A percentile compares a stretch with the other conserved stretches of the same genome.
Evolutionary conservation across 2,888 invertebrate genomes (phyloP).

Genomic region (Pseudococcus viburni): DNA sequence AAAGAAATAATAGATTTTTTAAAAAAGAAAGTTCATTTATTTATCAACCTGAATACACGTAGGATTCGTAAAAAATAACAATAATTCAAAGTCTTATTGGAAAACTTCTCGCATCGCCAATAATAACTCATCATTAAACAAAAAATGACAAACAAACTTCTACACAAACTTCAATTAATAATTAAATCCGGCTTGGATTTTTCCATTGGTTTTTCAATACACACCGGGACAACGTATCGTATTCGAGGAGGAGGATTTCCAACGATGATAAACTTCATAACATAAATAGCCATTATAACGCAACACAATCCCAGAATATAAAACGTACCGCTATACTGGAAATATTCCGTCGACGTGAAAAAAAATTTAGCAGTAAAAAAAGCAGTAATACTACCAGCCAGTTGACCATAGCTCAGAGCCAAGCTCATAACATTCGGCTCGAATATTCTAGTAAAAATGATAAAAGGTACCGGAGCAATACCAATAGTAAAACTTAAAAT

Average conservation of each 20-base stretch:
- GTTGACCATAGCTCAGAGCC: constrained; percentile 16
- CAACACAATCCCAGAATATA: neutral
- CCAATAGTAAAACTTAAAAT: constrained; percentile 53
- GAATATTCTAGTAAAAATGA: constrained; percentile 40
- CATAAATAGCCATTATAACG: constrained; percentile 32
- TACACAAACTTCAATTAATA: neutral
- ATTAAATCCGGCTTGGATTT: neutral
- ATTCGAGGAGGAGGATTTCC: neutral
- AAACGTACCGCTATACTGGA: constrained; percentile 26
- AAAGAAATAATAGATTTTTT: no score
- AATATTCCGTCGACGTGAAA: neutral
- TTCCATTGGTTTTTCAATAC: neutral
- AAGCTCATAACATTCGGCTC: constrained; percentile 10
- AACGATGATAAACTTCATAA: neutral
- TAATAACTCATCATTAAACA: neutral
- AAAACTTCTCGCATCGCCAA: neutral
- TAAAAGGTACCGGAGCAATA: constrained; percentile 45
- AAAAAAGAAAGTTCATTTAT: neutral
- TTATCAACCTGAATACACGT: neutral
- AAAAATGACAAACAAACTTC: neutral
- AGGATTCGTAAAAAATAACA: neutral
- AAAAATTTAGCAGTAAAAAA: constrained; percentile 49
- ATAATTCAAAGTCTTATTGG: neutral
- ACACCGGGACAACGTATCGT: neutral
- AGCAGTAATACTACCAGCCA: constrained; percentile 11